A percentile compares a stretch with the other conserved stretches of the same genome.
Evolutionary conservation across 2,797 vertebrate species (phyloP).

Genomic region (Meriones psammophilus): DNA sequence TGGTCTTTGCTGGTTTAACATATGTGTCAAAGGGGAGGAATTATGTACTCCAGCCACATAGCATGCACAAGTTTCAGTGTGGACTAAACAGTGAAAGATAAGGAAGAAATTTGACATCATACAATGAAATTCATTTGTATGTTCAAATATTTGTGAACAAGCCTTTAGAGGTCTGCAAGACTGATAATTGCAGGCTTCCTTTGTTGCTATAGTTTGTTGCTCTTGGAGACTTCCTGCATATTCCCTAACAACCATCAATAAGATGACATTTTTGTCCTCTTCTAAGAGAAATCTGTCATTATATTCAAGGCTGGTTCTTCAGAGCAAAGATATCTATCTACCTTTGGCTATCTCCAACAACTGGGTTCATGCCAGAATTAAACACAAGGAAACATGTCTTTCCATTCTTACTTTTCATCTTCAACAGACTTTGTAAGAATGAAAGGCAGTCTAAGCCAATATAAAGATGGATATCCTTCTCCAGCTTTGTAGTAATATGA

Average conservation of each 20-base stretch:
- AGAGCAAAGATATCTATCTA: background rate
- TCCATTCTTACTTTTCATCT: background rate
- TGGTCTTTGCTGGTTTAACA: background rate
- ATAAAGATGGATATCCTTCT: background rate
- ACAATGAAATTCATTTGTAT: background rate
- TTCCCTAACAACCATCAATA: background rate
- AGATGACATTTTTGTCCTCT: background rate
- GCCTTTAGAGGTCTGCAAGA: background rate
- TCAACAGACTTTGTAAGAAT: background rate
- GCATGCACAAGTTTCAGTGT: background rate
- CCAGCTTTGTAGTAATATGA: background rate
- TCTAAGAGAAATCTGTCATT: background rate
- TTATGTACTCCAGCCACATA: background rate
- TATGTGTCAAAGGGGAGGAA: background rate
- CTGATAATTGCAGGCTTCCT: background rate
- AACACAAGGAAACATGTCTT: background rate
- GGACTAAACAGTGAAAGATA: background rate
- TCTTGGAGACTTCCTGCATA: background rate
- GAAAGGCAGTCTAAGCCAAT: background rate
- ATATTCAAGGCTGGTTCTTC: background rate
- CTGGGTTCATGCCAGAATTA: background rate
- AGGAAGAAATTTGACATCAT: background rate
- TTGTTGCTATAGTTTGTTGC: background rate
- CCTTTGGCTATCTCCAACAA: background rate
- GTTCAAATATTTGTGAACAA: background rate